Base-by-base conservation (phyloP, 2,113 vertebrate species). In the Oreochromis niloticus region DNA sequence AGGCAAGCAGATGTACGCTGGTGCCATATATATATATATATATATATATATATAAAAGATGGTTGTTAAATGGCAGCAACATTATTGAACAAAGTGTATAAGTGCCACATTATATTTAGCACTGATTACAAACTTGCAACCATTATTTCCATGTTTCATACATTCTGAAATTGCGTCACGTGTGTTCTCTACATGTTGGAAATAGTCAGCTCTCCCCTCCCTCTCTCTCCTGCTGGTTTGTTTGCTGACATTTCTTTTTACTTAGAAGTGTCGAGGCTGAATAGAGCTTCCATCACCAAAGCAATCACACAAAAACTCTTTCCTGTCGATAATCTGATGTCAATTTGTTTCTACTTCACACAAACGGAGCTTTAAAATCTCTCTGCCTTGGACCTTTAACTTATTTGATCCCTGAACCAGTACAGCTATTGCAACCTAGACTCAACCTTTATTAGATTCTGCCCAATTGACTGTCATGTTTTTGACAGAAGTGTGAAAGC, bases 391-490 rank as follows among this genome's bases (percentile, higher is more conserved):
- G 83, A 92, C 82, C 85, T 91, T 56, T 93, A 90, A 92, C 89
- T 90, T 43, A 50, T 88, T 36, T 91, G 90, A 94, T 85, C 91
- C 57, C 32, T 89, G 87, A 91, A 90, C 85, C 57, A 16, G n/a
- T 56, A 52, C 41, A 19, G 75, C 80, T 63, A 46, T 71, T 36
- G 63, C 78, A 88, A 82, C 89, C 84, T 92, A 92, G 88, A 92
- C 56, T 87, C 89, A 81, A 78, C 89, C 92, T 92, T 89, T 91
- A 95, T 93, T 94, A 91, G 82, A 93, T 96, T 93, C 82, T 78
- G 82, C 46, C 79, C 82, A 52, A 87, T 50, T 6, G 89, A 87
- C 87, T 88, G 90, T 91, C 68, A 54, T 82, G 56, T 73, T 87
- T 93, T 83, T 93, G 90, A 93, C 89, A 84, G 43, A 88, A 55